Conservation (phyloP, 2,888 invertebrate genomes). For the Folsomia manolachei region DNA sequence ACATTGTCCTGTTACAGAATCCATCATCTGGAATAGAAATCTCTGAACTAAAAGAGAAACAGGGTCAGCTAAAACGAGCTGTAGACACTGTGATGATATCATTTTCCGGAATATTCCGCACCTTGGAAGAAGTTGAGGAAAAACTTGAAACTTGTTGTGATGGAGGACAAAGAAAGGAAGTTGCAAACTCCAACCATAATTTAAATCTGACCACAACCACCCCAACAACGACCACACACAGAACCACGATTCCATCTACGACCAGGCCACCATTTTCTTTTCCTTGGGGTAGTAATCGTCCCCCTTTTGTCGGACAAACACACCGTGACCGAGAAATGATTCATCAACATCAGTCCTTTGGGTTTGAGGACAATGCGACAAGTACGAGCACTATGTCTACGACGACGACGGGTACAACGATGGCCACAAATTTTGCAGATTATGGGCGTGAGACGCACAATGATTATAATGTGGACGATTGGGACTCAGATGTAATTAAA, state of each 20-base stretch:
- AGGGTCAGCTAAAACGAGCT: constrained; percentile 24
- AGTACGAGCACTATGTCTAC: neutral
- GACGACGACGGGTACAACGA: neutral
- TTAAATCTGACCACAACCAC: neutral
- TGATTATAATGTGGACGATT: neutral
- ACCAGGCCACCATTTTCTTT: neutral
- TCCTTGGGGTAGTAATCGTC: neutral
- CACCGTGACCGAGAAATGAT: neutral
- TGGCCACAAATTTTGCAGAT: neutral
- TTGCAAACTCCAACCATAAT: neutral
- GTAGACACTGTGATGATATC: constrained; percentile 14
- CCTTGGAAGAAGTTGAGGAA: constrained; percentile 10
- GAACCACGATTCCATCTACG: neutral
- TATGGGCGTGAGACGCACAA: neutral
- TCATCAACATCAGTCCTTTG: neutral
- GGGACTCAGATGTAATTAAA: neutral
- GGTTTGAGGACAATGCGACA: neutral
- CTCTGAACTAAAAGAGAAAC: constrained; percentile 19
- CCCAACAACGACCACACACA: neutral
- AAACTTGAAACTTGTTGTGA: constrained; percentile 1
- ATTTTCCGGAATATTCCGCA: constrained; percentile 6
- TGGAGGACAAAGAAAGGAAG: neutral
- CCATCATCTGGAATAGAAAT: constrained; percentile 32
- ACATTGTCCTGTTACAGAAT: too few species aligned
- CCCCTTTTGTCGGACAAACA: neutral